A percentile compares a stretch with the other conserved stretches of the same genome.
Conservation (phyloP, 2,888 invertebrate genomes). For the Hemithea aestivaria region DNA sequence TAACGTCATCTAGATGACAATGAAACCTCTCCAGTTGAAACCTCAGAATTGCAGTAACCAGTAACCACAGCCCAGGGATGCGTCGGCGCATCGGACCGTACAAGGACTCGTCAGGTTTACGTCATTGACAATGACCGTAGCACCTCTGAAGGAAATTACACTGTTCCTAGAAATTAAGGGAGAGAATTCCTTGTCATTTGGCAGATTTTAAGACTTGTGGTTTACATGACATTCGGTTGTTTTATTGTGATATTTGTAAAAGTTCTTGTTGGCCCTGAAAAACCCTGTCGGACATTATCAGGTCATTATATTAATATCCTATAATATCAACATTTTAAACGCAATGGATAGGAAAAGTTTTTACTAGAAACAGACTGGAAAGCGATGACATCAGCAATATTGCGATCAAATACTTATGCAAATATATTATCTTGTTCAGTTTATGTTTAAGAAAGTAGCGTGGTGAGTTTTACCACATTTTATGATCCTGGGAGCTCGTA, state of each 20-base stretch:
- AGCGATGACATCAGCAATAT: conserved; percentile 38
- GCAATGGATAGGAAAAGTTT: conserved; percentile 6
- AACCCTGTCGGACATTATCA: no score
- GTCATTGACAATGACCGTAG: conserved; percentile 51
- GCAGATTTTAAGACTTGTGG: conserved; percentile 25
- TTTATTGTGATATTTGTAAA: no score
- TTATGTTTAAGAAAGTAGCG: conserved; percentile 19
- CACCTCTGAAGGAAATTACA: conserved; percentile 28
- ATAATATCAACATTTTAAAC: no score
- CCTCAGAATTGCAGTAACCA: conserved; percentile 61
- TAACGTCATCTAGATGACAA: conserved; percentile 53
- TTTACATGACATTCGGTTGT: conserved; percentile 19
- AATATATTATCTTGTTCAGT: conserved; percentile 5
- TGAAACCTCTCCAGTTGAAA: conserved; percentile 56
- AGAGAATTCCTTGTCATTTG: conserved; percentile 27
- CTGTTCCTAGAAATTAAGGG: conserved; percentile 36
- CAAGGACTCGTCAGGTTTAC: conserved; percentile 63
- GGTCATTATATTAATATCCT: no score
- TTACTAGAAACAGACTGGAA: conserved; percentile 10
- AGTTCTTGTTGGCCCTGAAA: no score
- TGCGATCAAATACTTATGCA: conserved; percentile 5
- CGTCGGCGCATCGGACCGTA: conserved; percentile 64
- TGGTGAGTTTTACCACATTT: neutral
- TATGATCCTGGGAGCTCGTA: neutral
- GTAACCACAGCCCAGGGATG: conserved; percentile 70